A percentile compares a stretch with the other conserved stretches of the same genome.
These are phyloP conservation scores for Podocnemis expansa DNA, from an alignment of 2,113 vertebrate species.

Conservation along the genomic window DNA sequence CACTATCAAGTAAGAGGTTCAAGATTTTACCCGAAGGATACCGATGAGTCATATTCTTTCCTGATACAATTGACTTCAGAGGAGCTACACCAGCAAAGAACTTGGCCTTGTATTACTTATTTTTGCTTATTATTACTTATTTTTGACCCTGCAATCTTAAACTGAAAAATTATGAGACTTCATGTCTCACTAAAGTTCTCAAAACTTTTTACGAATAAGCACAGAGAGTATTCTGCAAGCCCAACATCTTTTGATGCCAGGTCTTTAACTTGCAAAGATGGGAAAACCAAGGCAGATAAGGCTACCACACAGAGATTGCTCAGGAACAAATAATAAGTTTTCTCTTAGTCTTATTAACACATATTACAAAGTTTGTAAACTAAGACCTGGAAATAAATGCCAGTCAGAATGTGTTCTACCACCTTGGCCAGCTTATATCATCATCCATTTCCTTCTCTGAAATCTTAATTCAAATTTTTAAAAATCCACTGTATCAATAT, in stretches of 20 bases:
- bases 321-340: background rate
- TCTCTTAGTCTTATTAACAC: background rate
- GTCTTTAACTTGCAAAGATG: background rate
- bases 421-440: background rate
- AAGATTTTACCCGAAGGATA: background rate
- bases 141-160: background rate
- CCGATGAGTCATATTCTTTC: background rate
- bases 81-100: background rate
- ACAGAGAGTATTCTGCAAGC: background rate
- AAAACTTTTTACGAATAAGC: background rate
- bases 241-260: background rate
- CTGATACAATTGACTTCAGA: background rate
- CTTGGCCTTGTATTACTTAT: background rate
- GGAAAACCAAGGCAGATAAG: background rate
- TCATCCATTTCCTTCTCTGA: background rate
- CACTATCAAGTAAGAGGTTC: background rate
- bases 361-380: background rate
- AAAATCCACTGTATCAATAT: background rate
- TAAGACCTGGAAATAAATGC: background rate
- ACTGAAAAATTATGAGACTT: background rate
- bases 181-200: background rate
- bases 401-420: background rate
- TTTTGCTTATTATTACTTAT: too few relatives aligned
- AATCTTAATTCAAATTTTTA: background rate
- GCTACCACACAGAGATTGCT: fast-evolving